phyloP scores from a whole-genome alignment of 2,797 vertebrate genomes.

The Propithecus deckenii region DNA sequence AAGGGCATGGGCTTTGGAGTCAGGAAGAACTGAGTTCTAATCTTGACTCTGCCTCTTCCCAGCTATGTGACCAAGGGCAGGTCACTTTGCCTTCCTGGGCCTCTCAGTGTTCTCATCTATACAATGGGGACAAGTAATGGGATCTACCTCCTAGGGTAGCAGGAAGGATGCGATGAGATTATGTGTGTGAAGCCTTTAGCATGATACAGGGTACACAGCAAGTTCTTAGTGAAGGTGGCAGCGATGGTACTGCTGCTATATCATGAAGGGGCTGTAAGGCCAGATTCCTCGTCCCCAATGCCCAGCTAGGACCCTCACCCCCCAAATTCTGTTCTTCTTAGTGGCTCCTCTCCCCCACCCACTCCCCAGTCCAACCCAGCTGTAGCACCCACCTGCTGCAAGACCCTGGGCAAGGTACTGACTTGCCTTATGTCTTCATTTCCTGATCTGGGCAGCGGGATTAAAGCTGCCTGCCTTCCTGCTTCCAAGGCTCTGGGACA shows the following conservation, averaged over 20 bases:
- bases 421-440: not conserved
- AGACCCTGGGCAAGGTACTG: not conserved
- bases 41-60: not conserved
- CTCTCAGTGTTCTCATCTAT: conserved; percentile 29
- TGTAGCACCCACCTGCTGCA: not conserved
- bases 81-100: not conserved
- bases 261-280: not conserved
- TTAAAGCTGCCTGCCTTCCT: not conserved
- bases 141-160: not conserved
- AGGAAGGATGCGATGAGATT: not conserved
- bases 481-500: not conserved
- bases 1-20: not conserved
- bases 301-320: not conserved
- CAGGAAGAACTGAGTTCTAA: not conserved
- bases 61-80: not conserved
- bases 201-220: not conserved
- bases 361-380: not conserved
- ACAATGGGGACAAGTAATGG: not conserved
- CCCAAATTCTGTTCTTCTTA: not conserved
- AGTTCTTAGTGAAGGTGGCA: not conserved
- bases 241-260: fast-evolving
- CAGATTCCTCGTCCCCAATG: not conserved
- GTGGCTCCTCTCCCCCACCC: not conserved
- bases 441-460: not conserved
- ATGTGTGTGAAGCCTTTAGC: not conserved